Conservation (phyloP, 2,797 vertebrate genomes). For the Enteromius paludinosus region DNA sequence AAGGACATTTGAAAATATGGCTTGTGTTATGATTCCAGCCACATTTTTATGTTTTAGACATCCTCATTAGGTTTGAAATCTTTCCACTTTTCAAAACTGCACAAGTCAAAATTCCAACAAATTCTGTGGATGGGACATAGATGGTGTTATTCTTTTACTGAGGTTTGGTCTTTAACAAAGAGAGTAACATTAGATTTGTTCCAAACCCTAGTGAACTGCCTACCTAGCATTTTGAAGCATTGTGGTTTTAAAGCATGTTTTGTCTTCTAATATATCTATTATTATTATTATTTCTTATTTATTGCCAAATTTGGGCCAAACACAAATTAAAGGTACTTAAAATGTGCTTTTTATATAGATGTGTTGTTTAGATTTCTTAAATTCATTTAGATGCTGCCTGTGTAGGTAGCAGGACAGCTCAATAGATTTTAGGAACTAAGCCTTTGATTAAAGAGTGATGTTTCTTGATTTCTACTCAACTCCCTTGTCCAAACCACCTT, state of each 20-base stretch:
- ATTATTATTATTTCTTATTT: too few relatives aligned
- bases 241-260: background rate
- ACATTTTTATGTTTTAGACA: slow-evolving; percentile 4
- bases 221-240: background rate
- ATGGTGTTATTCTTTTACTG: slow-evolving; percentile 41
- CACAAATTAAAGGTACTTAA: too few relatives aligned
- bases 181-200: background rate
- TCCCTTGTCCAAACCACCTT: slow-evolving; percentile 38
- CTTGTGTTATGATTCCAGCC: background rate
- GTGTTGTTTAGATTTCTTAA: background rate
- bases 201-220: background rate
- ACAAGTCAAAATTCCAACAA: slow-evolving; percentile 30
- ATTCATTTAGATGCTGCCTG: background rate
- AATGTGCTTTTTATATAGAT: background rate
- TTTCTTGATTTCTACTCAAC: slow-evolving; percentile 47
- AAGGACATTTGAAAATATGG: slow-evolving; percentile 6
- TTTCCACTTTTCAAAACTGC: slow-evolving; percentile 37
- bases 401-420: background rate
- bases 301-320: too few relatives aligned
- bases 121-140: slow-evolving; percentile 39
- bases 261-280: background rate
- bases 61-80: slow-evolving; percentile 14
- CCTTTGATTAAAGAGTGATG: slow-evolving; percentile 52
- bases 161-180: slow-evolving; percentile 43
- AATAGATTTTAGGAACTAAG: background rate